Base-by-base conservation (phyloP, 2,888 invertebrate genomes). In the Drosophila mettleri region DNA sequence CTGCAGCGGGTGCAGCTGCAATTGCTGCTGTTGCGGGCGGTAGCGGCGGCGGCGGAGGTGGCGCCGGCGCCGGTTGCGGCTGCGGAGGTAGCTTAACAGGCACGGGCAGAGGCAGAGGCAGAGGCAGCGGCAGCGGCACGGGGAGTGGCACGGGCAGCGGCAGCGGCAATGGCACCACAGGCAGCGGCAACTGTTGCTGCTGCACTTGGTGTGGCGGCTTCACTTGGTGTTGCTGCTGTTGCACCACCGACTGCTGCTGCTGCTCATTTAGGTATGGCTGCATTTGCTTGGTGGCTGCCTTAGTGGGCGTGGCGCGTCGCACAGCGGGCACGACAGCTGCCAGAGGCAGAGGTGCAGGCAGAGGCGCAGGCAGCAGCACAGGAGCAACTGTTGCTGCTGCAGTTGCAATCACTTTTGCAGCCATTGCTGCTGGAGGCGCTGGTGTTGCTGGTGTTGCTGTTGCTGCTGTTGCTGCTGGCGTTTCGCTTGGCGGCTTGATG, bases 201-300 rank as follows among this genome's bases (percentile, higher is more conserved):
- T 45, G 39, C 4, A n/a, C n/a, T n/a, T n/a, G n/a, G n/a, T n/a
- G n/a, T n/a, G 34, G 31, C 31, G 31, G 31, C 12, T 3, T n/a
- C 2, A 24, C 0, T 39, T 14, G 39, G 0, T 41, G 39, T 8
- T 41, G n/a, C 2, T 41, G 41, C 22, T 22, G 22, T 5, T 24
- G 24, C 24, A 24, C 24, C 22, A 41, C 2, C 20, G 7, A 14
- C 0, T 41, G 41, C 1, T 41, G 41, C 14, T 41, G 41, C 38
- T 20, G 39, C n/a, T 41, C 16, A 16, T 1, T 2, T n/a, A 7
- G 34, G 7, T 34, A 6, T 34, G 14, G 34, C 34, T 54, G 27
- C 80, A 86, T 73, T 64, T 77, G 86, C 27, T 87, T 84, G 38
- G 76, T 69, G n/a, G 81, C 84, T 20, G 84, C 86, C 60, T 86